phyloP scores from a whole-genome alignment of 1,140 invertebrate species.

The Monomorium pharaonis region DNA sequence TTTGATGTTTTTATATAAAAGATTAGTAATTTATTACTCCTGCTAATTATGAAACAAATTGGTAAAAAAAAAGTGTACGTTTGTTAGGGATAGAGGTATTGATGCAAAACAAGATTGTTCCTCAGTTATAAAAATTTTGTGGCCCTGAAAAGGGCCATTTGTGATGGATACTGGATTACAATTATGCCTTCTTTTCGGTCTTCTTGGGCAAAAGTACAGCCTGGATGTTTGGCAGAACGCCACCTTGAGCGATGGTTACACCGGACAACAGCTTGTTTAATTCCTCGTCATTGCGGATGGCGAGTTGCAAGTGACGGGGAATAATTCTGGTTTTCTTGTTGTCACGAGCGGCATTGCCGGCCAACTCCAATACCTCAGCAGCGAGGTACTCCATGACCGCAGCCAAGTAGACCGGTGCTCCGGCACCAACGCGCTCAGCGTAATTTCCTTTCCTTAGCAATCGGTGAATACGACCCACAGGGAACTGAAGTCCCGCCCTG shows the following conservation, averaged over 20 bases:
- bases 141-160: constrained; percentile 71
- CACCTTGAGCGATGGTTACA: constrained; percentile 89
- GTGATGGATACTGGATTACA: neutral
- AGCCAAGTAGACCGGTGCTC: constrained; percentile 79
- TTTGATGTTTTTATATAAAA: neutral
- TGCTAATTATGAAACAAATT: neutral
- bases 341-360: constrained; percentile 60
- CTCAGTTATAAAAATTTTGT: constrained; percentile 40
- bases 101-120: neutral
- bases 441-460: constrained; percentile 66
- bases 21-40: neutral
- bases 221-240: constrained; percentile 89
- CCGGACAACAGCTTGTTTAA: constrained; percentile 88
- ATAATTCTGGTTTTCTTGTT: constrained; percentile 72
- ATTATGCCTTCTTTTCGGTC: constrained; percentile 59
- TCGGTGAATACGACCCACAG: constrained; percentile 59
- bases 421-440: constrained; percentile 84
- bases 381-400: constrained; percentile 84
- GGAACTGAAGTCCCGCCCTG: constrained; percentile 82
- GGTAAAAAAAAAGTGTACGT: neutral
- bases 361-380: constrained; percentile 85
- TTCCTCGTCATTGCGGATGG: constrained; percentile 84
- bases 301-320: constrained; percentile 76
- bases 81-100: neutral
- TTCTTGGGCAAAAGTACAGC: constrained; percentile 62